These are phyloP conservation scores for Xylocopa sonorina DNA, from an alignment of 1,140 invertebrate genomes.

Conservation along the genomic window DNA sequence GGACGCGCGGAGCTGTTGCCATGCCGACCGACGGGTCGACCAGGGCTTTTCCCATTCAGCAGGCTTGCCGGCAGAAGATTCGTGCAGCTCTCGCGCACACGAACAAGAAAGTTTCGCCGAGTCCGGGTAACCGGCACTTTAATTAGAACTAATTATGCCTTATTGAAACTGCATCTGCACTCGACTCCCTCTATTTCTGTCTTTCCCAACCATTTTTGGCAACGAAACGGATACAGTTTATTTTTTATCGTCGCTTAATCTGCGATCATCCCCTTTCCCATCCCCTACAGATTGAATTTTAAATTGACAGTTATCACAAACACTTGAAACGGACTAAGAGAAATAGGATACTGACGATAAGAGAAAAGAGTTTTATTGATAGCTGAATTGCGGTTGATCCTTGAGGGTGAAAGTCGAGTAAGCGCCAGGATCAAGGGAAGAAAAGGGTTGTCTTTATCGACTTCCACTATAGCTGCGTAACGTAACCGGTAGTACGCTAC, in stretches of 20 bases:
- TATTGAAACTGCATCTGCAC: not conserved
- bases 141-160: conserved; percentile 1
- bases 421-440: not conserved
- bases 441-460: conserved; percentile 13
- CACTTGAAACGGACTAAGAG: too few species aligned
- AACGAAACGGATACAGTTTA: not conserved
- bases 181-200: not conserved
- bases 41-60: conserved; percentile 75
- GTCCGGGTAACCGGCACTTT: not conserved
- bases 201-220: not conserved
- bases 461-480: too few species aligned
- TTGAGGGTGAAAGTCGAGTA: conserved; percentile 31
- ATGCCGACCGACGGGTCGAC: conserved; percentile 80
- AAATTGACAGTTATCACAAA: too few species aligned
- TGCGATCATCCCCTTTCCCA: too few species aligned
- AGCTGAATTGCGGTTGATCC: conserved; percentile 45
- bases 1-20: conserved; percentile 80
- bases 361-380: conserved; percentile 39
- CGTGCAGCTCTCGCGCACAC: conserved; percentile 48
- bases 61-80: conserved; percentile 48
- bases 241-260: not conserved
- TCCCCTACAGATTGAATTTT: too few species aligned
- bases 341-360: not conserved
- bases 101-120: conserved; percentile 42
- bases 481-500: not conserved